phyloP scores from a whole-genome alignment of 2,888 invertebrate genomes.

The Meteorus colon region DNA sequence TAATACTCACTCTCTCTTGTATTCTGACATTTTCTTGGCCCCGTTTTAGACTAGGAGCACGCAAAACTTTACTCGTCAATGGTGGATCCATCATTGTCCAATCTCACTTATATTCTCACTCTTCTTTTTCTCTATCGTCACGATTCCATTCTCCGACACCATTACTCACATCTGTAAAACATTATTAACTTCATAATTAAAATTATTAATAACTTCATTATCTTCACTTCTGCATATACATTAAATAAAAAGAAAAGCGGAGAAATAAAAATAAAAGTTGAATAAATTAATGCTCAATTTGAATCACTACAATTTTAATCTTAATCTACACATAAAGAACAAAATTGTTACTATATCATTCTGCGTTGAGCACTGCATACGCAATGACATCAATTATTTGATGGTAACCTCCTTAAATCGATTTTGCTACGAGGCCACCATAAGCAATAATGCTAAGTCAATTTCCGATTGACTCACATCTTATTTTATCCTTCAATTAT shows the following conservation, averaged over 20 bases:
- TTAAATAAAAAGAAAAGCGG: neutral
- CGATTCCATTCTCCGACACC: slow-evolving; percentile 59
- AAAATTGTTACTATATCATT: neutral
- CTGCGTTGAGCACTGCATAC: neutral
- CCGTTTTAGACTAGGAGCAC: slow-evolving; percentile 85
- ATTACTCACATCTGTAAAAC: slow-evolving; percentile 26
- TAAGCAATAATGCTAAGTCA: neutral
- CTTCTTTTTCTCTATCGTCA: slow-evolving; percentile 58
- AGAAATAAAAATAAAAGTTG: neutral
- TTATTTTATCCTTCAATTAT: neutral
- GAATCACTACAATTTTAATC: neutral
- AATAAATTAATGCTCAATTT: neutral
- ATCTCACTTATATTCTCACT: slow-evolving; percentile 36
- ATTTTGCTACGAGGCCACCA: neutral
- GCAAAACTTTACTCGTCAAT: slow-evolving; percentile 79
- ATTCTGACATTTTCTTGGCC: slow-evolving; percentile 86
- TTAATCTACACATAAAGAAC: neutral
- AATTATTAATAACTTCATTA: slow-evolving; percentile 2
- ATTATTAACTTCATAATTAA: slow-evolving; percentile 5
- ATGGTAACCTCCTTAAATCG: neutral
- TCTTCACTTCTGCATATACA: neutral
- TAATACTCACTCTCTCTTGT: slow-evolving; percentile 82
- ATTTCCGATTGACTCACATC: slow-evolving; percentile 24
- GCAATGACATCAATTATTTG: neutral
- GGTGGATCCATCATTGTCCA: slow-evolving; percentile 69